Base-by-base conservation (phyloP, 2,113 vertebrate species). In the Megaceryle maxima region DNA sequence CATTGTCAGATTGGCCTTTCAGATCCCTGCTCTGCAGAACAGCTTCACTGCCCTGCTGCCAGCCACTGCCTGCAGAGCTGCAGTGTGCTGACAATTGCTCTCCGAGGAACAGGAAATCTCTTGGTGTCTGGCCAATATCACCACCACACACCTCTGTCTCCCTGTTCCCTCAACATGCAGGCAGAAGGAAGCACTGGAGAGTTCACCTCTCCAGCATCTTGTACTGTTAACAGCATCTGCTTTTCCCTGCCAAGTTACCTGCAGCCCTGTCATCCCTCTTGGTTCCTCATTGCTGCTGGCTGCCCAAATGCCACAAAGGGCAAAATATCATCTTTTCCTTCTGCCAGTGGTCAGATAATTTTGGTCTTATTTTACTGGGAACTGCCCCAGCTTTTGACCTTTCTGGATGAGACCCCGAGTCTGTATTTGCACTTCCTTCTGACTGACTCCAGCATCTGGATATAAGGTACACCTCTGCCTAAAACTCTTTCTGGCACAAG, bases 281-380 rank as follows among this genome's bases (percentile, higher is more conserved):
- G n/a, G 44, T 28, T 70, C 28, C 39, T 44, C 2, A 0, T 39
- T 70, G 48, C 55, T 83, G 16, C 39, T 0, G 0, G 25, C 39
- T 83, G 56, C 33, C 67, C 50, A 33, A 48, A 74, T 55, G 62
- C n/a, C 72, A 69, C 3, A 0, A 35, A 1, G 33, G 20, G 7
- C 51, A 93, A 78, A 82, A 57, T 31, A 33, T 5, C 11, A 44
- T 59, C 26, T 59, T 59, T 83, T 59, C 39, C 39, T 75, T 88
- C 26, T 69, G 60, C 22, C 21, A 78, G 15, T 7, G 26, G 24
- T 44, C 70, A 64, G 70, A 29, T 35, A 53, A 44, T 31, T 89
- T 81, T 59, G 48, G 28, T 29, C 44, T 86, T 26, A 18, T 66
- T 91, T 82, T 76, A 53, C n/a, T 68, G 22, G 37, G 39, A 64